These are phyloP conservation scores for Pantelozetes paolii DNA, from an alignment of 2,888 invertebrate species.

Conservation along the genomic window DNA sequence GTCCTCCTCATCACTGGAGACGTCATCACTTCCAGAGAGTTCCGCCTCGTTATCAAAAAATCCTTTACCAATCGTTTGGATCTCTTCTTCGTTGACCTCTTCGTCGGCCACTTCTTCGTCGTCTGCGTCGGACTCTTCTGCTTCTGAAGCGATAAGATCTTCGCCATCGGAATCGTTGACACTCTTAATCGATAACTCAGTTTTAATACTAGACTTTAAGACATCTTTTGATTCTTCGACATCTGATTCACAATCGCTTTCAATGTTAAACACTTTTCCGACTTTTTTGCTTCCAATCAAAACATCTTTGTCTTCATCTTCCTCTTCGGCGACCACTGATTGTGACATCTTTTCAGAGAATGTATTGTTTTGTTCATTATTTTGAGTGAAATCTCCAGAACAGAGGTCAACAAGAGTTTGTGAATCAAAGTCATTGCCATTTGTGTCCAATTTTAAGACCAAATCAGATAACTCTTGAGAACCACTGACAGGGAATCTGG, in stretches of 20 bases:
- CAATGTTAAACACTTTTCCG: background rate
- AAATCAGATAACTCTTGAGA: background rate
- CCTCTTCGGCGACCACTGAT: background rate
- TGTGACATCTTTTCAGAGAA: background rate
- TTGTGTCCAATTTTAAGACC: background rate
- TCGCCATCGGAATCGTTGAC: constrained; percentile 29
- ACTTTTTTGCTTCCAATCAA: background rate
- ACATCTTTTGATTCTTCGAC: background rate
- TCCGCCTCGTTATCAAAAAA: constrained; percentile 89
- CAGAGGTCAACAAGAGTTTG: constrained; percentile 32
- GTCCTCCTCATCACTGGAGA: constrained; percentile 64
- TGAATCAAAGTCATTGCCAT: constrained; percentile 30
- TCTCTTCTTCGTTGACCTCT: constrained; percentile 15
- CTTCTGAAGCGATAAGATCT: background rate
- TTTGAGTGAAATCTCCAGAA: constrained; percentile 26
- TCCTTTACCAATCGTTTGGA: constrained; percentile 50
- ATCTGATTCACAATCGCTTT: constrained; percentile 28
- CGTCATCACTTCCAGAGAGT: constrained; percentile 82
- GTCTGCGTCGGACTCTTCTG: constrained; percentile 27
- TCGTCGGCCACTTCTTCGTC: constrained; percentile 31
- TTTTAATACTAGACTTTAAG: background rate
- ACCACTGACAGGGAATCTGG: background rate
- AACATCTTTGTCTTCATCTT: constrained; percentile 1
- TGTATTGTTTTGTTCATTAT: background rate
- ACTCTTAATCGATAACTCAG: background rate